Evolutionary conservation across 2,888 invertebrate genomes (phyloP).

Genomic region (Lasiommata megera): DNA sequence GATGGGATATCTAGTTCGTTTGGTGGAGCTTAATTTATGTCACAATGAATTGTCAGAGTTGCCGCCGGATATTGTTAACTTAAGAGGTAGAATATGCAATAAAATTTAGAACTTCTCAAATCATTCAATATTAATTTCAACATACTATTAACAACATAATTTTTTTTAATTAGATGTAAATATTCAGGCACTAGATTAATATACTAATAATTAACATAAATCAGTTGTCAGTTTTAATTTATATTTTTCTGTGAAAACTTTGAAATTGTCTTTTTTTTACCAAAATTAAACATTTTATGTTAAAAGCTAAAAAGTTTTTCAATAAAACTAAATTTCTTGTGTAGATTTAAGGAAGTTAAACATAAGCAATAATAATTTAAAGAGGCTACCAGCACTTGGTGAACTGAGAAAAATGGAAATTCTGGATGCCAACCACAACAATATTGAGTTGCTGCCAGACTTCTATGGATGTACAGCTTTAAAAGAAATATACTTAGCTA

Average conservation of each 20-base stretch:
- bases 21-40: constrained; percentile 87
- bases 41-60: constrained; percentile 88
- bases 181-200: too few relatives aligned
- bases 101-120: too few relatives aligned
- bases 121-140: too few relatives aligned
- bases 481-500: constrained; percentile 91
- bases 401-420: constrained; percentile 88
- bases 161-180: too few relatives aligned
- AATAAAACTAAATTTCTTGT: constrained; percentile 33
- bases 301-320: too few relatives aligned
- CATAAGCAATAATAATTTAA: constrained; percentile 86
- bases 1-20: constrained; percentile 90
- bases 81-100: constrained; percentile 85
- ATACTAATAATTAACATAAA: too few relatives aligned
- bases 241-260: too few relatives aligned
- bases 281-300: too few relatives aligned
- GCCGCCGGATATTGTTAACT: constrained; percentile 90
- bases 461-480: constrained; percentile 88
- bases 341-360: constrained; percentile 87
- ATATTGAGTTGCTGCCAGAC: constrained; percentile 87
- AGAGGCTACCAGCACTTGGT: constrained; percentile 84
- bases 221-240: too few relatives aligned
- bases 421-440: constrained; percentile 91
- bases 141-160: too few relatives aligned
- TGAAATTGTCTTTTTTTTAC: too few relatives aligned